Percentiles rank a stretch among this genome's conserved stretches.
phyloP scores from a whole-genome alignment of 2,113 vertebrate genomes.

The Grammomys surdaster region DNA sequence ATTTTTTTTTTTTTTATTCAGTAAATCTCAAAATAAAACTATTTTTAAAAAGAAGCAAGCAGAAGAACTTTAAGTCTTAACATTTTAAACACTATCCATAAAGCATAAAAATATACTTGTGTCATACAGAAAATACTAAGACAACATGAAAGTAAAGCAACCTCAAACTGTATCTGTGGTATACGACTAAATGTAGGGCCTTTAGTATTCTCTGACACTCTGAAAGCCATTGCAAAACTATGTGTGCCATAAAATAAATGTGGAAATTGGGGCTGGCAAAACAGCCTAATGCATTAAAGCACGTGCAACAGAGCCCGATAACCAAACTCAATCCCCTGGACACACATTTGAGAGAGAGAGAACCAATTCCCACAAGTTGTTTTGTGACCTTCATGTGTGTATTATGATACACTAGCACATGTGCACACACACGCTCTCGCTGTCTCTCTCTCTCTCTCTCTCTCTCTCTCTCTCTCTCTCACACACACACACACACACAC shows the following conservation, averaged over 20 bases:
- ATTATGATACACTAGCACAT: not conserved
- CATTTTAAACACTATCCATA: constrained; percentile 32
- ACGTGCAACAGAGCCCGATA: not conserved
- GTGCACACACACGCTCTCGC: not conserved
- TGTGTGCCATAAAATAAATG: constrained; percentile 25
- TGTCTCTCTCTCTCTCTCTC: too few relatives aligned
- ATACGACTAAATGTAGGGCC: not conserved
- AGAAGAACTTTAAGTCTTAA: constrained; percentile 36
- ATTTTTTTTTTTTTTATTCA: constrained; percentile 56
- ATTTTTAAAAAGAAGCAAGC: not conserved
- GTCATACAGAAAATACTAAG: constrained; percentile 25
- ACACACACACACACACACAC: not conserved
- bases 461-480: too few relatives aligned
- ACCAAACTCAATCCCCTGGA: not conserved
- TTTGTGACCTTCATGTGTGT: not conserved
- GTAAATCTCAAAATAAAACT: constrained; percentile 53
- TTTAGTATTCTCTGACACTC: constrained; percentile 4
- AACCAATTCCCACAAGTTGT: not conserved
- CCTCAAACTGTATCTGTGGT: not conserved
- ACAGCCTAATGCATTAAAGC: not conserved
- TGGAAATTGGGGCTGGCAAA: not conserved
- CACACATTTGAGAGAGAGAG: not conserved
- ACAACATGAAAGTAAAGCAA: constrained; percentile 14
- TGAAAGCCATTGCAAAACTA: constrained; percentile 30
- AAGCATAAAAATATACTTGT: constrained; percentile 46